Conservation (phyloP, 2,797 vertebrate genomes). For the Propithecus deckenii region DNA sequence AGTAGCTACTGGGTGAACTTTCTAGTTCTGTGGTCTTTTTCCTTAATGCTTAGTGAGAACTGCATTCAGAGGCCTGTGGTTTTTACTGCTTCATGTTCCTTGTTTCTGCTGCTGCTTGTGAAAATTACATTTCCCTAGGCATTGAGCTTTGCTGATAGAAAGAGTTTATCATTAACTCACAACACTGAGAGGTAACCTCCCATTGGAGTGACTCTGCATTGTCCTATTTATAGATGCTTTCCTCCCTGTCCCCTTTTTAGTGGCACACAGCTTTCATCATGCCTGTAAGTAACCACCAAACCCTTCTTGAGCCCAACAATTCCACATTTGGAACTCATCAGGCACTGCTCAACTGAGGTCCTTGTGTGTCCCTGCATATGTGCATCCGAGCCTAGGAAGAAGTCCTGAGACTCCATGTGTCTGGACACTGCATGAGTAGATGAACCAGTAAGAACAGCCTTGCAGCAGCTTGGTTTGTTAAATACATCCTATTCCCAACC, state of each 20-base stretch:
- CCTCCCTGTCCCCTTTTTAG: neutral
- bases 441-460: neutral
- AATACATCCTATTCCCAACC: neutral
- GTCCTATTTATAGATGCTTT: neutral
- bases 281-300: neutral
- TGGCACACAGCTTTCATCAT: neutral
- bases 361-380: fast-evolving
- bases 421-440: neutral
- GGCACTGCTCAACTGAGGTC: fast-evolving
- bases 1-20: neutral
- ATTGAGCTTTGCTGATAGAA: neutral
- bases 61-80: neutral
- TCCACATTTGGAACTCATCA: neutral
- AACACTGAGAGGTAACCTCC: neutral
- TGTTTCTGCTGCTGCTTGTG: neutral
- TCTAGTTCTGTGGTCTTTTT: neutral
- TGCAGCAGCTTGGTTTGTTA: neutral
- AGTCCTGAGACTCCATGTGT: neutral
- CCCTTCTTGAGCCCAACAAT: neutral
- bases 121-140: neutral
- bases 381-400: too few species aligned
- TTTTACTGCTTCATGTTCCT: neutral
- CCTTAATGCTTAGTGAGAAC: neutral
- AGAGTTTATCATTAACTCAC: neutral
- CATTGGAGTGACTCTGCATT: neutral